Evolutionary conservation across 2,113 vertebrate species (phyloP).

Genomic region (Misgurnus anguillicaudatus): DNA sequence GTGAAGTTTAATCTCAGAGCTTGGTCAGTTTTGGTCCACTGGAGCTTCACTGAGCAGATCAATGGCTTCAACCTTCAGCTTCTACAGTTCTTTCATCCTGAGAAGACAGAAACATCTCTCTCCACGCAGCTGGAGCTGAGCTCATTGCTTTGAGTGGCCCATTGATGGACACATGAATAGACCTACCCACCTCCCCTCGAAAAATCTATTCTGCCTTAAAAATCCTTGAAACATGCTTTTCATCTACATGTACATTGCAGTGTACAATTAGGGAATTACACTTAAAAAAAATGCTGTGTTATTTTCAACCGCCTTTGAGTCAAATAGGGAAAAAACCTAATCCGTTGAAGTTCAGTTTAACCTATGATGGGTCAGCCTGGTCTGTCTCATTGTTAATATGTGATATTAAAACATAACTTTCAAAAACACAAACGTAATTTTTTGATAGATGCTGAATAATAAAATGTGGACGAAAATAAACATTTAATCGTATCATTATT

Average conservation of each 20-base stretch:
- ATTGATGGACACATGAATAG: constrained; percentile 32
- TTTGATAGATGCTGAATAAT: no score
- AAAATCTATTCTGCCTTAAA: constrained; percentile 6
- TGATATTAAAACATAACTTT: no score
- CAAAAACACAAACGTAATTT: no score
- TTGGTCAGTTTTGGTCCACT: constrained; percentile 14
- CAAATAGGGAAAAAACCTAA: no score
- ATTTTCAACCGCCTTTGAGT: no score
- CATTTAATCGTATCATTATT: no score
- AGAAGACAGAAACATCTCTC: constrained; percentile 39
- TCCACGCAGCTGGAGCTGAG: constrained; percentile 10
- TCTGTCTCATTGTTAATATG: no score
- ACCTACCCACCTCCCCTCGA: neutral
- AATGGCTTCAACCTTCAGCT: constrained; percentile 23
- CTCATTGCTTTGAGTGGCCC: constrained; percentile 29
- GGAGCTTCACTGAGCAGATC: constrained; percentile 40
- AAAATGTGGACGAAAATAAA: no score
- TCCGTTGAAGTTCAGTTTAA: no score
- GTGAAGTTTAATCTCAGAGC: neutral
- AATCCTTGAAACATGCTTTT: neutral
- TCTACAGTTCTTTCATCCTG: constrained; percentile 42
- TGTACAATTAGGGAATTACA: no score
- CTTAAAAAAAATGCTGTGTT: no score
- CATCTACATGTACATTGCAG: neutral
- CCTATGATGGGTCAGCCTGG: no score